Evolutionary conservation across 2,797 vertebrate genomes (phyloP), one percentile per base, ranked within the genome.

Genomic region (Pteronotus mesoamericanus): DNA sequence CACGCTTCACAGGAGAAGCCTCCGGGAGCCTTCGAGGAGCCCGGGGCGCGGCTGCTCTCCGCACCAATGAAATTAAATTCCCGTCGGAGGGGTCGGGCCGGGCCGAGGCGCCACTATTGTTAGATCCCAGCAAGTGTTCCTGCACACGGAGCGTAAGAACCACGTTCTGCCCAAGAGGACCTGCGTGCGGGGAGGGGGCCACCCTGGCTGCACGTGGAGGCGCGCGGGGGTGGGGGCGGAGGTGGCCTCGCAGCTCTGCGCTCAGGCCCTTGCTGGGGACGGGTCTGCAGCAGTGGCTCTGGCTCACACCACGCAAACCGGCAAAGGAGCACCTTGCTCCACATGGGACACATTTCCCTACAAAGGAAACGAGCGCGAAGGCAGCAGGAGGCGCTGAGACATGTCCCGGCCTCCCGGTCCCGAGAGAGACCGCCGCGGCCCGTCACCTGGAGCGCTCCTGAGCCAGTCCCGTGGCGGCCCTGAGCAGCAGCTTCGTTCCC

Each of bases 101-200:
- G 57, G 32, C 64, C 44, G n/a, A 15, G 4, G 8, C 14, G 3
- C 10, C 22, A 7, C 24, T 48, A 22, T 57, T 29, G 53, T n/a
- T 14, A 48, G 75, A 29, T 10, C 22, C 80, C 11, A 15, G 44
- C 53, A 66, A 66, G 77, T 80, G n/a, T 71, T 82, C 44, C 19
- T 0, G 26, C 46, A 22, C 12, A 26, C 29, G 5, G 22, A 39
- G 32, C 0, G 0, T 5, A 6, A 55, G 16, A 9, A n/a, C 29
- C 24, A 32, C 61, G 5, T 80, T 48, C 37, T 29, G 9, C 34
- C 1, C 2, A 3, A 4, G 32, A 8, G 11, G 6, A 24, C 39
- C 26, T 2, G 48, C 14, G n/a, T 18, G 1, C 32, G 42, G 42
- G 21, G 16, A 3, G 57, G 75, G 51, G 26, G 34, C 29, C 16